Percentiles rank a stretch among this genome's conserved stretches.
Evolutionary conservation across 2,797 vertebrate genomes (phyloP).

Genomic region (Gouania willdenowi): DNA sequence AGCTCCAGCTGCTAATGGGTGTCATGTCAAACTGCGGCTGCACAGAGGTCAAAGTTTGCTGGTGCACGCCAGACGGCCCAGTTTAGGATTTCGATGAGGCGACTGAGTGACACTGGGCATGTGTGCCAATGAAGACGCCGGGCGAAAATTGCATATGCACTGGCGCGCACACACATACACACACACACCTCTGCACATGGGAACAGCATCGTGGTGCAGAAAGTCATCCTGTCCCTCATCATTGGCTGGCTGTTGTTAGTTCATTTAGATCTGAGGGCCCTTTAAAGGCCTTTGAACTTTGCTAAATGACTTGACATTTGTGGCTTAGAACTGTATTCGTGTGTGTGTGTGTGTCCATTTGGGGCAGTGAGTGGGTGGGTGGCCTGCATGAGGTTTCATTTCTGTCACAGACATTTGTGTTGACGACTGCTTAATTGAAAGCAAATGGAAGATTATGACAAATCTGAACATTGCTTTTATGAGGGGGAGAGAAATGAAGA

Average conservation of each 20-base stretch:
- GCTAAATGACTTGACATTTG: conserved; percentile 95
- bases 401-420: conserved; percentile 60
- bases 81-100: conserved; percentile 80
- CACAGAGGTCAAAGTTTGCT: conserved; percentile 56
- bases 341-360: conserved; percentile 28
- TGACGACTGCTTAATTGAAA: conserved; percentile 68
- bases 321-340: conserved; percentile 59
- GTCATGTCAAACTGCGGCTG: conserved; percentile 68
- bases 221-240: conserved; percentile 54
- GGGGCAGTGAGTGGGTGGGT: conserved; percentile 53
- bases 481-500: conserved; percentile 44
- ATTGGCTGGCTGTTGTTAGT: conserved; percentile 70
- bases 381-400: conserved; percentile 67
- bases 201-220: conserved; percentile 39
- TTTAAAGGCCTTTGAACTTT: conserved; percentile 95
- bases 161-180: not conserved
- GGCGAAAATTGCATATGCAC: conserved; percentile 27
- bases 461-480: conserved; percentile 71
- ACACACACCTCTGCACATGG: not conserved
- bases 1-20: conserved; percentile 79
- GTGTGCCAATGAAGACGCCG: conserved; percentile 61
- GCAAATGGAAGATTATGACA: conserved; percentile 71
- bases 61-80: conserved; percentile 57
- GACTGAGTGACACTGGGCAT: conserved; percentile 83
- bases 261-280: conserved; percentile 90